Percentiles rank a stretch among this genome's conserved stretches.
Evolutionary conservation across 2,888 invertebrate species (phyloP).

Genomic region (Poecilus cupreus): DNA sequence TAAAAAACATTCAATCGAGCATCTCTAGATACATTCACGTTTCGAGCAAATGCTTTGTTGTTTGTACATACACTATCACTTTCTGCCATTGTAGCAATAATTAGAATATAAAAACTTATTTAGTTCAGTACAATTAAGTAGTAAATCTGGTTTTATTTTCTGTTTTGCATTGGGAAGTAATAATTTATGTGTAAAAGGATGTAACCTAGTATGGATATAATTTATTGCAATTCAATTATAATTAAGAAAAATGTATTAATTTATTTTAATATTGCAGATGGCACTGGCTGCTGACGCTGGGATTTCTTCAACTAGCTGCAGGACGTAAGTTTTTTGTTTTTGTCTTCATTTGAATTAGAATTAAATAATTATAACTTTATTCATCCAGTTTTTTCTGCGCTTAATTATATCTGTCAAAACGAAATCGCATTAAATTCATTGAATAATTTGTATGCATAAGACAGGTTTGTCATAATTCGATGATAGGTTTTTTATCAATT

Average conservation of each 20-base stretch:
- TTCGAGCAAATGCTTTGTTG: no score
- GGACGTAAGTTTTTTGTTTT: constrained; percentile 39
- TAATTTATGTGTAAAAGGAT: neutral
- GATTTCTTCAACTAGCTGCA: constrained; percentile 23
- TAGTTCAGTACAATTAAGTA: no score
- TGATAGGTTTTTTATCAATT: constrained; percentile 29
- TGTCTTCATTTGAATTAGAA: neutral
- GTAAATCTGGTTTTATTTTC: neutral
- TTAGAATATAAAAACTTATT: no score
- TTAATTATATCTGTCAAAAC: neutral
- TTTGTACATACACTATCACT: no score
- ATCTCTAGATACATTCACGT: no score
- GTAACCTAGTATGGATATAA: neutral
- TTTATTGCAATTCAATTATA: neutral
- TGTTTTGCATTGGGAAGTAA: neutral
- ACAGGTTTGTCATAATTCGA: constrained; percentile 28
- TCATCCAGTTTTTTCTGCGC: neutral
- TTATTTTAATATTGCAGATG: constrained; percentile 33
- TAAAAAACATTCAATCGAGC: no score
- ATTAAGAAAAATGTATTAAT: neutral
- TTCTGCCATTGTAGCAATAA: no score
- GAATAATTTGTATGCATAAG: neutral
- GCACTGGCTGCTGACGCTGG: constrained; percentile 35
- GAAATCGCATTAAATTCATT: neutral
- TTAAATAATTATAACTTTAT: neutral